Evolutionary conservation across 2,797 vertebrate species (phyloP), one percentile per base, ranked within the genome.

Genomic region (Triplophysa yarkandensis): DNA sequence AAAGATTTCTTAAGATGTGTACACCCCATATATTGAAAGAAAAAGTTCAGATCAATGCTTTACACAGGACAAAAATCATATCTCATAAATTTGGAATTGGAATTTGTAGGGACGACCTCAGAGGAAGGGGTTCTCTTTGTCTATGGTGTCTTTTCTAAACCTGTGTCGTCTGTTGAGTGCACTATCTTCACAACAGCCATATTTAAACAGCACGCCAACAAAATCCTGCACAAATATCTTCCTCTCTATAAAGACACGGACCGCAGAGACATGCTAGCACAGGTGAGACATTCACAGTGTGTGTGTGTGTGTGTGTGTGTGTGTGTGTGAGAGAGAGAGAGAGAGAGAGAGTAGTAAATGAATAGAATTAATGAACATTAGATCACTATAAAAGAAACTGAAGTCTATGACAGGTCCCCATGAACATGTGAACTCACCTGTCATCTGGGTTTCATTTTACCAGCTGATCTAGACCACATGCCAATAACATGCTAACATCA

Each of bases 81-180:
- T n/a, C n/a, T n/a, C n/a, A n/a, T n/a, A n/a, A n/a, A n/a, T n/a
- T n/a, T n/a, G n/a, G n/a, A n/a, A n/a, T n/a, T n/a, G n/a, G n/a
- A n/a, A n/a, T n/a, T 27, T 68, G 6, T 77, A 93, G 92, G 92
- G n/a, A 92, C 89, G 0, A 93, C 91, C 3, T 90, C 91, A 10
- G 91, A 92, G 11, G 92, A 93, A 71, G 91, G 88, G 0, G 88
- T 92, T 32, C 77, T 91, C 67, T 93, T 93, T 68, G 89, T 85
- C 1, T 90, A 89, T 0, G 86, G 82, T 0, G 82, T 89, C 71
- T 92, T 93, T 72, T 84, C 43, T 3, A 88, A 90, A 68, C 90
- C 91, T 0, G 89, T 92, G 19, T 90, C 91, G 1, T 65, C 80
- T 0, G 48, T 91, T 71, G 88, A 92, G 81, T 82, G 87, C 77